Conservation (phyloP, 1,140 invertebrate species). For the Diplogasteroides magnus region DNA sequence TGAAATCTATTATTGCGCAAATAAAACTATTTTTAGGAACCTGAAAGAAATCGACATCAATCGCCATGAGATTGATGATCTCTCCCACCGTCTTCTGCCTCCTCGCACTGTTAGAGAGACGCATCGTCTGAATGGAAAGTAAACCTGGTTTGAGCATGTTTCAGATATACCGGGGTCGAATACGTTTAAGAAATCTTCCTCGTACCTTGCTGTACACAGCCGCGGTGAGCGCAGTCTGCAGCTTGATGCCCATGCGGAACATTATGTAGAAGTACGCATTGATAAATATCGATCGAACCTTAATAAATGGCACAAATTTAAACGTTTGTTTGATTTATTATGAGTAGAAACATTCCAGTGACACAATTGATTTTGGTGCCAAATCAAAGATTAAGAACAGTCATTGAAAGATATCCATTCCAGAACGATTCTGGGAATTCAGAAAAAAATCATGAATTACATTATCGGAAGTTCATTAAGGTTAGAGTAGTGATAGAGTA, state of each 20-base stretch:
- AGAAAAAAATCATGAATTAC: too few relatives aligned
- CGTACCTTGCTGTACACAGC: constrained; percentile 81
- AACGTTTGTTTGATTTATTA: not conserved
- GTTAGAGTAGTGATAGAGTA: too few relatives aligned
- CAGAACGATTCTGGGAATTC: constrained; percentile 59
- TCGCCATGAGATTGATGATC: constrained; percentile 63
- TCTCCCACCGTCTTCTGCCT: constrained; percentile 61
- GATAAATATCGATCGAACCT: constrained; percentile 79
- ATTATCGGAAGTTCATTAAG: too few relatives aligned
- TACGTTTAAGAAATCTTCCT: not conserved
- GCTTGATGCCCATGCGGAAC: constrained; percentile 81
- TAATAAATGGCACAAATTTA: not conserved
- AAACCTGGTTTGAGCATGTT: too few relatives aligned
- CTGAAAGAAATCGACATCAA: constrained; percentile 56
- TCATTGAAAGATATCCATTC: constrained; percentile 63
- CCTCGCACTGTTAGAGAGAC: constrained; percentile 50
- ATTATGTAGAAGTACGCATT: constrained; percentile 83
- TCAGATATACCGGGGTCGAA: not conserved
- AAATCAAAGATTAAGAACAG: constrained; percentile 71
- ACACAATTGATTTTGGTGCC: not conserved
- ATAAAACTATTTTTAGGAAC: constrained; percentile 41
- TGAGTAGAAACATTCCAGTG: too few relatives aligned
- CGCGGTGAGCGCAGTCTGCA: constrained; percentile 82
- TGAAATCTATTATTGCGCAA: too few relatives aligned
- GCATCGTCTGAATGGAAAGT: constrained; percentile 43